Evolutionary conservation across 2,113 vertebrate species (phyloP), one percentile per base, ranked within the genome.

Genomic region (Donacobius atricapilla): DNA sequence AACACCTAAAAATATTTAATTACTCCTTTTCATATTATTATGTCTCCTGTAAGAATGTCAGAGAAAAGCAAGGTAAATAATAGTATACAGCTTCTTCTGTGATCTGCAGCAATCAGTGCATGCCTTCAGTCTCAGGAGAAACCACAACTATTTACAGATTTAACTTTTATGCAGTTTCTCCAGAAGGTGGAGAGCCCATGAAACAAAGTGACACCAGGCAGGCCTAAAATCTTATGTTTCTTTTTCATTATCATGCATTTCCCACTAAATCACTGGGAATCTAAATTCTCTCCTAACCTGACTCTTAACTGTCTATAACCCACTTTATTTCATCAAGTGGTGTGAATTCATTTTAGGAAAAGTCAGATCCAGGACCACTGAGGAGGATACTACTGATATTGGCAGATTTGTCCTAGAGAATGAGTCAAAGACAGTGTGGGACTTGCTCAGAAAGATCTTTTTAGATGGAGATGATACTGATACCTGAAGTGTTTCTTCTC

Each of bases 401-500:
- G 47, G 39, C 22, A 61, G 28, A 53, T 70, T 44, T 65, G 10
- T 61, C 42, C 50, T 37, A 75, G 18, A 80, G 15, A 78, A 42
- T 50, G 20, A 87, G 57, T 63, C 30, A 78, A 84, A 70, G 47
- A 71, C 25, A 6, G 6, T 4, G 19, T 1, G 1, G 24, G 24
- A 79, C n/a, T 71, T 79, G 42, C 58, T 80, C 42, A 30, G 79
- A 63, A 64, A n/a, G 17, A 31, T 39, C 28, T 57, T 5, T 57
- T 80, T 42, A 68, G 25, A 44, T 33, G 39, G 23, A 50, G 24
- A 66, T 16, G 20, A 22, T 63, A 37, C 45, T 8, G 33, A 58
- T 97, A 98, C 98, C 98, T 98, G 97, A 35, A 44, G 83, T 42
- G 90, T 93, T 63, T 93, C 53, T 79, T 91, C 92, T 89, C 39